Conservation (phyloP, 2,888 invertebrate genomes). For the Craniophora ligustri region DNA sequence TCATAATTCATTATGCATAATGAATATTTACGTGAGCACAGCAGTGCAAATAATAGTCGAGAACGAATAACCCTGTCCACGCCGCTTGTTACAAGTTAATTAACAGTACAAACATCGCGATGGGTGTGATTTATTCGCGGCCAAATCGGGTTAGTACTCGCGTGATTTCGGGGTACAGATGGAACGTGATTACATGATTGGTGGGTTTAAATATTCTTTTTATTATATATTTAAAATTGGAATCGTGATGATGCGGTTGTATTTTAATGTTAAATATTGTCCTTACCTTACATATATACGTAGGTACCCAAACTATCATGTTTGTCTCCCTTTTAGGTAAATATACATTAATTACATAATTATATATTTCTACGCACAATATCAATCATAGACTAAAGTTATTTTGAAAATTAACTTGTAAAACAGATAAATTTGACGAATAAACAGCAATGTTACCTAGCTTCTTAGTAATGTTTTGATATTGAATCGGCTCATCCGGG, state of each 20-base stretch:
- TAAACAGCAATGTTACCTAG: neutral
- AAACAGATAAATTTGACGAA: too few species aligned
- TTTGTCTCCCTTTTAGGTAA: too few species aligned
- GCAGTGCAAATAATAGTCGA: constrained; percentile 42
- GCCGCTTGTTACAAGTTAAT: constrained; percentile 52
- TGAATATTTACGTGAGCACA: constrained; percentile 30
- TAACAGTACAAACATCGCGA: constrained; percentile 54
- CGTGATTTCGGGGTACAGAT: constrained; percentile 9
- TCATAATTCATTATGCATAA: constrained; percentile 22
- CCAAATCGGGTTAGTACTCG: constrained; percentile 25
- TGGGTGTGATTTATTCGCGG: constrained; percentile 53
- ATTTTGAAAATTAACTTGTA: too few species aligned
- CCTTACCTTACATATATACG: too few species aligned
- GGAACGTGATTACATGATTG: neutral
- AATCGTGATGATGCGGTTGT: too few species aligned
- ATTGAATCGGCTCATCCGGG: neutral
- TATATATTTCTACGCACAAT: too few species aligned
- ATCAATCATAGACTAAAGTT: too few species aligned
- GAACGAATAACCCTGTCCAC: constrained; percentile 37
- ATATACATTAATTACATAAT: too few species aligned
- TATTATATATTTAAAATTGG: too few species aligned
- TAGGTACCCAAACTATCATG: too few species aligned
- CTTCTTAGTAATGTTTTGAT: neutral
- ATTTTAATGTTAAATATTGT: too few species aligned
- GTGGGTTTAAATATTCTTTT: too few species aligned